A percentile compares a stretch with the other conserved stretches of the same genome.
Evolutionary conservation across 2,113 vertebrate genomes (phyloP).

Genomic region (Neomonachus schauinslandi): DNA sequence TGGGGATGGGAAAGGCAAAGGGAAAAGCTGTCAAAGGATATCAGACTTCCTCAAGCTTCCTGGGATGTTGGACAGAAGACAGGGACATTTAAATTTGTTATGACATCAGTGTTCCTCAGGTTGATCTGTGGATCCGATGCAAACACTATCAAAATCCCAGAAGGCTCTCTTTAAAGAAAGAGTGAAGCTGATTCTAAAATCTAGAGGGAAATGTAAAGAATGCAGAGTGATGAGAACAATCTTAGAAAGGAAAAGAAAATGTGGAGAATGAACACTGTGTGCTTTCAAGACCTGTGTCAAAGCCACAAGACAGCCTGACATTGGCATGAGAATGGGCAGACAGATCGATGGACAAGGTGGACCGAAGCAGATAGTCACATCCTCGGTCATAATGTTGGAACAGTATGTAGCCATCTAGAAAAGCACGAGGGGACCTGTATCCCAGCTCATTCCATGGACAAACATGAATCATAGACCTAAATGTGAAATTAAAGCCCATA

Average conservation of each 20-base stretch:
- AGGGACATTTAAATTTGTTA: neutral
- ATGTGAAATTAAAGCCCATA: neutral
- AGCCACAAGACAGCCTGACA: too few relatives aligned
- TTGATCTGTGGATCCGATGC: neutral
- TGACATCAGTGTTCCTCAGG: accelerated
- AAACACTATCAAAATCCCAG: neutral
- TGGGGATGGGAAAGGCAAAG: accelerated
- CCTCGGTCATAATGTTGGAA: accelerated
- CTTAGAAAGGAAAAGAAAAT: neutral
- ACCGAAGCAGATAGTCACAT: accelerated
- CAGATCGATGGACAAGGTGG: accelerated
- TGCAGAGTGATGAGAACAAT: neutral
- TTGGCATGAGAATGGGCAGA: too few relatives aligned
- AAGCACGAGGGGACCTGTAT: neutral
- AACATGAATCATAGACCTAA: neutral
- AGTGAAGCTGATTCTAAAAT: neutral
- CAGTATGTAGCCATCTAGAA: neutral
- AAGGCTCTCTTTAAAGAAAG: neutral
- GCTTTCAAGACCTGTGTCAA: too few relatives aligned
- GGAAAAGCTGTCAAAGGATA: neutral
- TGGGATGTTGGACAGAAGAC: neutral
- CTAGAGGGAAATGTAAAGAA: neutral
- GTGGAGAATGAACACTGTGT: neutral
- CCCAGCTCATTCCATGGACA: neutral
- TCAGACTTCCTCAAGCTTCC: accelerated